These are phyloP conservation scores for Datnioides undecimradiatus DNA, from an alignment of 2,113 vertebrate genomes.

Conservation along the genomic window DNA sequence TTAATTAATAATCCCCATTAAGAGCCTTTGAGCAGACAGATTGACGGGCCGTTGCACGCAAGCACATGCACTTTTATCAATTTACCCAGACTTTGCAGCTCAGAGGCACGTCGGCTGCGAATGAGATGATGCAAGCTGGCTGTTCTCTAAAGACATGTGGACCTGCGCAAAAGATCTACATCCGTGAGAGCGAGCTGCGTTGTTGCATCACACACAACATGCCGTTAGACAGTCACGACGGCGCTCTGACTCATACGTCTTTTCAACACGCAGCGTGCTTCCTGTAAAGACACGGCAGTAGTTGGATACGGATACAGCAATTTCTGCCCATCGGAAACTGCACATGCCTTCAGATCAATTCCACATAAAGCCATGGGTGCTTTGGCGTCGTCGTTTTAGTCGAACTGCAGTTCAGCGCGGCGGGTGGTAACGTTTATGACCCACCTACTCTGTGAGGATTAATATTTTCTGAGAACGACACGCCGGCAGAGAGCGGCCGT, in stretches of 20 bases:
- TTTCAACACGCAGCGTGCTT: background rate
- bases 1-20: background rate
- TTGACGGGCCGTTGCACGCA: background rate
- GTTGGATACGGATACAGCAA: background rate
- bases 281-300: background rate
- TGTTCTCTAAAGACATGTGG: background rate
- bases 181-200: background rate
- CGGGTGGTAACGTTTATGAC: background rate
- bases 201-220: background rate
- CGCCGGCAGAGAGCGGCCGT: background rate
- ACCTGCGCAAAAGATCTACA: background rate
- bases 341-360: background rate
- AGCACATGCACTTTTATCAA: background rate
- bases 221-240: background rate
- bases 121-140: background rate
- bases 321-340: conserved; percentile 3
- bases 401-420: background rate
- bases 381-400: background rate
- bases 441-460: background rate
- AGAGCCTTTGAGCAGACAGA: background rate
- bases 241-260: background rate
- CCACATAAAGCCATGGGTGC: background rate
- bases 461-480: background rate
- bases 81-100: background rate
- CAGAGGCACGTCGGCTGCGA: background rate